Base-by-base conservation (phyloP, 2,797 vertebrate genomes). In the Mionectes olivaceus region DNA sequence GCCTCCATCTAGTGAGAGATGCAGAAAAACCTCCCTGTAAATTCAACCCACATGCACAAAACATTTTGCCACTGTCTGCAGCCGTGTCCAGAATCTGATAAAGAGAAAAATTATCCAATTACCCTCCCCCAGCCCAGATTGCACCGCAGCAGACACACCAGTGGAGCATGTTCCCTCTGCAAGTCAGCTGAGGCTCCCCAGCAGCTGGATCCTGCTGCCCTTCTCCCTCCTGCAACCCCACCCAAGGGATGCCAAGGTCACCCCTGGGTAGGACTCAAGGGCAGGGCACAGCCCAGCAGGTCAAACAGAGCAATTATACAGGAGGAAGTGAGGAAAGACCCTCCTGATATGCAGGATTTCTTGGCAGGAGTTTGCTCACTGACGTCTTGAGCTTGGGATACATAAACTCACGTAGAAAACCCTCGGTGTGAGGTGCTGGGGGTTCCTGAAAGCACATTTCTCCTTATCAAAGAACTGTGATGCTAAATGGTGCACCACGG, bases 161-260 rank as follows among this genome's bases (percentile, higher is more conserved):
- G 70, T 1, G 12, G 37, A 89, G 75, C 83, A 87, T 1, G 1
- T 57, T 68, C 69, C 79, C 37, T 59, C 4, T 65, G 89, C 87
- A 81, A 92, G 87, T 71, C 91, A 94, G 92, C 93, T 91, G 67
- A 94, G 55, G 41, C 83, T 65, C 2, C 1, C 4, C 11, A 3
- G 83, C 93, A 94, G 89, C 89, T 91, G 92, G 92, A 87, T 93
- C 75, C 92, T 90, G 92, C 86, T 88, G 85, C 55, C 1, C 0
- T 10, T 92, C 74, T 82, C 56, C 71, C 89, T 87, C 67, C 82
- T 64, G 71, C 75, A 95, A 30, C 92, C 64, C 89, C 92, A 89
- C 92, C 89, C 93, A 71, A 85, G 65, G 83, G 90, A 74, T 69
- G 75, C 82, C 94, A 87, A 78, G 93, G 94, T 91, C 93, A 87